These are phyloP conservation scores for Onychorhynchus coronatus DNA, from an alignment of 2,113 vertebrate genomes.

Conservation along the genomic window DNA sequence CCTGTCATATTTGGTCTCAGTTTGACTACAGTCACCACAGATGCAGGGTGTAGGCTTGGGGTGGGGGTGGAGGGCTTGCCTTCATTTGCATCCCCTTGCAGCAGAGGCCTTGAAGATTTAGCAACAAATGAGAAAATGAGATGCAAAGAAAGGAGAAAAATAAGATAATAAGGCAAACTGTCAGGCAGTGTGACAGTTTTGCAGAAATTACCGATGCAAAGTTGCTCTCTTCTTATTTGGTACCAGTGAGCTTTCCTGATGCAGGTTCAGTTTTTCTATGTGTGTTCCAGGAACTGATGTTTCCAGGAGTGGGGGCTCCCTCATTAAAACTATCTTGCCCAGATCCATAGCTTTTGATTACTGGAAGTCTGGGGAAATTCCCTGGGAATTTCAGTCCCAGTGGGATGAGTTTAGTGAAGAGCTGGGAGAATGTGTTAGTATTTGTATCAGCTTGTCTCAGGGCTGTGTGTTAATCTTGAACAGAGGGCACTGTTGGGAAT, in stretches of 20 bases:
- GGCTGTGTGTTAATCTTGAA: not conserved
- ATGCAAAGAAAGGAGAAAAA: not conserved
- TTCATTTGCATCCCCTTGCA: not conserved
- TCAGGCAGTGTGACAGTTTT: not conserved
- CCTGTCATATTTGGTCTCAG: not conserved
- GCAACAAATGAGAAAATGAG: not conserved
- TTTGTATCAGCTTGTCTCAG: not conserved
- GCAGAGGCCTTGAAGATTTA: not conserved
- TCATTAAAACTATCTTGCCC: not conserved
- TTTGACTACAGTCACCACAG: not conserved
- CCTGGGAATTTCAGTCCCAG: no score
- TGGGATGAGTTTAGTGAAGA: not conserved
- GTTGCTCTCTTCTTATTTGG: not conserved
- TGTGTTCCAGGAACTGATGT: not conserved
- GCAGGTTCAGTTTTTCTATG: not conserved
- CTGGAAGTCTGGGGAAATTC: not conserved
- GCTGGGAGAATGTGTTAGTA: not conserved
- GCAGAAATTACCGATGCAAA: not conserved
- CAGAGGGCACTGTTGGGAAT: not conserved
- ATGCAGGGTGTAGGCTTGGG: fast-evolving
- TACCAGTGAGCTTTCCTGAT: not conserved
- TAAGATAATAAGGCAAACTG: not conserved
- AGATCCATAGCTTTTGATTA: not conserved
- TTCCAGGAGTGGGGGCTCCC: not conserved
- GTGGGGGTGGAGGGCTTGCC: not conserved